These are phyloP conservation scores for Cecropterus lyciades DNA, from an alignment of 1,140 invertebrate species.

Conservation along the genomic window DNA sequence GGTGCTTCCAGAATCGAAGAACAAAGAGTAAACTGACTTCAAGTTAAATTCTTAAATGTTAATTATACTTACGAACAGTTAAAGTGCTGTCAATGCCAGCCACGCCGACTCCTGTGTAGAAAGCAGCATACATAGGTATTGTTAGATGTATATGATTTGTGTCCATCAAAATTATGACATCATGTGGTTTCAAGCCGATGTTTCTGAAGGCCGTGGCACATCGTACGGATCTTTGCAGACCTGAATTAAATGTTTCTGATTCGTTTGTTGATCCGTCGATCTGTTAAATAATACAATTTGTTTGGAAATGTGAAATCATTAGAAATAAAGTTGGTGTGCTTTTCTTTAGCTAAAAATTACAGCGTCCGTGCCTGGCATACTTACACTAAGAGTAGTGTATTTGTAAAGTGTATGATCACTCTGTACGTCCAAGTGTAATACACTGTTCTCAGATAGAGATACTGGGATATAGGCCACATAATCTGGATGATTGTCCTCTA, in stretches of 20 bases:
- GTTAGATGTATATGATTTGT: constrained; percentile 65
- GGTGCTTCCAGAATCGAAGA: too few species aligned
- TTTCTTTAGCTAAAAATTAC: too few species aligned
- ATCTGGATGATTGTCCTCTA: too few species aligned
- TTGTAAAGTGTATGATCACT: too few species aligned
- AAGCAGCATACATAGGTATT: constrained; percentile 68
- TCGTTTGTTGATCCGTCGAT: constrained; percentile 75
- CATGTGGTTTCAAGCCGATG: constrained; percentile 69
- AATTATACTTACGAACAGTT: constrained; percentile 42
- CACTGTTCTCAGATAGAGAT: too few species aligned
- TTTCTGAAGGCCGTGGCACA: constrained; percentile 62
- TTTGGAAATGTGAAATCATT: not conserved
- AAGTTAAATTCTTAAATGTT: not conserved
- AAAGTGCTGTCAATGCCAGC: constrained; percentile 52
- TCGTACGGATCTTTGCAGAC: constrained; percentile 55
- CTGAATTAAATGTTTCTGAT: constrained; percentile 67
- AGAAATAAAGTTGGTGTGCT: too few species aligned
- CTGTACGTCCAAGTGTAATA: too few species aligned
- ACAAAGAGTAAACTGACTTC: constrained; percentile 34
- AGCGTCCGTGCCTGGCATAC: too few species aligned
- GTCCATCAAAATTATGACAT: constrained; percentile 73
- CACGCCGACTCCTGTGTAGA: constrained; percentile 56
- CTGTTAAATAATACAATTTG: constrained; percentile 49
- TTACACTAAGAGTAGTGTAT: too few species aligned
- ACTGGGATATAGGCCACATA: too few species aligned